phyloP scores from a whole-genome alignment of 2,888 invertebrate species.

The Hirtodrosophila duncani region DNA sequence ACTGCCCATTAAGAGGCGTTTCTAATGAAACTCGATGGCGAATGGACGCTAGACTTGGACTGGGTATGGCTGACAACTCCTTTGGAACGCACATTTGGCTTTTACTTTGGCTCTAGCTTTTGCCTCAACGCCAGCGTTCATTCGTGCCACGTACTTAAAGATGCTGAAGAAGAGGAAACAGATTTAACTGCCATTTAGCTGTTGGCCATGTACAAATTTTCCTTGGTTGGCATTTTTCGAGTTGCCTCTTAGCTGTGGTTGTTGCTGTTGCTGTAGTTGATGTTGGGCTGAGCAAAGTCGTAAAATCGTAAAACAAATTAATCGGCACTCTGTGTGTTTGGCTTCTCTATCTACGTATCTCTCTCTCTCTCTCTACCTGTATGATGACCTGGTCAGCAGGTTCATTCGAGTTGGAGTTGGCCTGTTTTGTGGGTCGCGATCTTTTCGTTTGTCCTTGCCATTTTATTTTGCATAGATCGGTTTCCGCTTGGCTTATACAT shows the following conservation, averaged over 20 bases:
- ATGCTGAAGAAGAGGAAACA: slow-evolving; percentile 24
- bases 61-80: slow-evolving; percentile 31
- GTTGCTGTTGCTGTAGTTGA: slow-evolving; percentile 26
- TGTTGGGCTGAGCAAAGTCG: slow-evolving; percentile 50
- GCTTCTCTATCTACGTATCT: slow-evolving; percentile 12
- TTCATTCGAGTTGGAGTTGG: slow-evolving; percentile 1
- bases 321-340: slow-evolving; percentile 43
- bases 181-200: slow-evolving; percentile 66
- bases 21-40: slow-evolving; percentile 58
- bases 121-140: slow-evolving; percentile 20
- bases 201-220: slow-evolving; percentile 54
- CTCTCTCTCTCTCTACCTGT: neutral
- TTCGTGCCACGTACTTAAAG: slow-evolving; percentile 61
- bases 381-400: slow-evolving; percentile 31
- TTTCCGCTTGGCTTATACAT: slow-evolving; percentile 56
- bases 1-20: slow-evolving; percentile 73
- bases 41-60: slow-evolving; percentile 13
- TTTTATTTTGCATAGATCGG: slow-evolving; percentile 27
- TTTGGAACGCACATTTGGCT: slow-evolving; percentile 27
- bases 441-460: slow-evolving; percentile 50
- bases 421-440: neutral
- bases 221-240: slow-evolving; percentile 30
- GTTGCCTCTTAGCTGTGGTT: slow-evolving; percentile 24
- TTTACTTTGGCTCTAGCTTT: slow-evolving; percentile 6
- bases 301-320: slow-evolving; percentile 72